Conservation (phyloP, 2,888 invertebrate genomes). For the Diaprepes abbreviatus region DNA sequence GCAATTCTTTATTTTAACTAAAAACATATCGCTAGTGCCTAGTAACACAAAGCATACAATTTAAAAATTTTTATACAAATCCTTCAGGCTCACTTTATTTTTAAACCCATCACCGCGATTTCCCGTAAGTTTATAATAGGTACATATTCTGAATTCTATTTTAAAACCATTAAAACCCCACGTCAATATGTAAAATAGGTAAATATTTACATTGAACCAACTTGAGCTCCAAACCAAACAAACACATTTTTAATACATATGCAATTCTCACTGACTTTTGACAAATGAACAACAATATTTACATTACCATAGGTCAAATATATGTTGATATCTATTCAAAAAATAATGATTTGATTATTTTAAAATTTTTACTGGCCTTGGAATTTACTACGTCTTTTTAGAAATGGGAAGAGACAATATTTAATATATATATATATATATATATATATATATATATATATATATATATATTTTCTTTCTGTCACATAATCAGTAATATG, state of each 20-base stretch:
- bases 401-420: no score
- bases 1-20: no score
- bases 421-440: no score
- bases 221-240: conserved; percentile 10
- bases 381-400: no score
- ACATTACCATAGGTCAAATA: conserved; percentile 33
- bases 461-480: no score
- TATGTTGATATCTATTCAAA: neutral
- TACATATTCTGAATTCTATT: conserved; percentile 1
- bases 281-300: conserved; percentile 26
- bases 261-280: conserved; percentile 5
- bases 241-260: conserved; percentile 16
- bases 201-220: conserved; percentile 25
- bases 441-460: no score
- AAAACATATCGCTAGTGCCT: no score
- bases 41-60: neutral
- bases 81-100: neutral
- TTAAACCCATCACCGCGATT: neutral
- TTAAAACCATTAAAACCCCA: conserved; percentile 11
- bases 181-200: conserved; percentile 8
- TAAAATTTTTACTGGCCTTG: neutral
- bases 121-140: neutral
- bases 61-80: neutral
- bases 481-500: no score
- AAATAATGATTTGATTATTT: neutral